Conservation (phyloP, 2,113 vertebrate species). For the Bufo gargarizans region DNA sequence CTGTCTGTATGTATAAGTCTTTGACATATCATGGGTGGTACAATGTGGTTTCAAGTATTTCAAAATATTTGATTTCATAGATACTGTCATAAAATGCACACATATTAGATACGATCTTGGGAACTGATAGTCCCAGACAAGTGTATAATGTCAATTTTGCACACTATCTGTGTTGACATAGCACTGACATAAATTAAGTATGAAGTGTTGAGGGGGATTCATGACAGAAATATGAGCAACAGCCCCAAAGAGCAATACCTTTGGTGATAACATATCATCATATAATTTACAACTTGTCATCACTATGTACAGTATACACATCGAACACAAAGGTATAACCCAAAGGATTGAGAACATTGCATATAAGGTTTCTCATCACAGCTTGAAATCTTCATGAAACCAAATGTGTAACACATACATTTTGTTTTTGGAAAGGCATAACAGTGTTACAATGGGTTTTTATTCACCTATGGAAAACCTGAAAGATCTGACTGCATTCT, state of each 20-base stretch:
- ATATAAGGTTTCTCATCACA: constrained; percentile 33
- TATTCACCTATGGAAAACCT: constrained; percentile 9
- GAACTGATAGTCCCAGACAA: constrained; percentile 39
- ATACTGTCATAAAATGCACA: neutral
- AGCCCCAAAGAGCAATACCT: constrained; percentile 1
- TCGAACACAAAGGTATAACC: constrained; percentile 23
- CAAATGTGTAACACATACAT: constrained; percentile 19
- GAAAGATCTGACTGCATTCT: neutral
- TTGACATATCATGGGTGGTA: neutral
- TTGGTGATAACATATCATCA: constrained; percentile 41
- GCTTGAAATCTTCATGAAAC: constrained; percentile 33
- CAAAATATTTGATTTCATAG: constrained; percentile 20
- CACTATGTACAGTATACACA: constrained; percentile 38
- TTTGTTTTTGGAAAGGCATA: neutral
- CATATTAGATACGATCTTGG: neutral
- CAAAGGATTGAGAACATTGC: neutral
- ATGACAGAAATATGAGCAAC: constrained; percentile 23
- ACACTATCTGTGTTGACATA: constrained; percentile 5
- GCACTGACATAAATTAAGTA: constrained; percentile 34
- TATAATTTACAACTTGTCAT: constrained; percentile 43
- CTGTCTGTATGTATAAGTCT: neutral
- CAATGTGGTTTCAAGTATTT: neutral
- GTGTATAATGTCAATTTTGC: constrained; percentile 38
- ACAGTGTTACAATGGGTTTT: neutral
- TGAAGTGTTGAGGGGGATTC: constrained; percentile 16